Evolutionary conservation across 2,113 vertebrate genomes (phyloP).

Genomic region (Marmota flaviventris): DNA sequence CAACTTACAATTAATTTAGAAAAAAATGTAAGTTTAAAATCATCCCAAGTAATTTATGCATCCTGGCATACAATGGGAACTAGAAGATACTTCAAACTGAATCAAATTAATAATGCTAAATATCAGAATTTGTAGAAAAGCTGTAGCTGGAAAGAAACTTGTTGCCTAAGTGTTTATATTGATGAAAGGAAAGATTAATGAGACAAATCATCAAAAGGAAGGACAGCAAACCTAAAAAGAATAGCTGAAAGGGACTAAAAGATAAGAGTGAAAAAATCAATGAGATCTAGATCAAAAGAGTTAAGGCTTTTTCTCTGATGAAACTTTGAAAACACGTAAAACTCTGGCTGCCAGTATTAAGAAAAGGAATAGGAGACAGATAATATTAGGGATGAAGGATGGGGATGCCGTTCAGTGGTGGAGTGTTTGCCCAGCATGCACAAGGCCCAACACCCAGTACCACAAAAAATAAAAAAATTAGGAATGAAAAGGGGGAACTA

Average conservation of each 20-base stretch:
- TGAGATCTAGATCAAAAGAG: background rate
- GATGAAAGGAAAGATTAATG: background rate
- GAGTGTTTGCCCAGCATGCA: too few species aligned
- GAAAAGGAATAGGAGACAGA: constrained; percentile 15
- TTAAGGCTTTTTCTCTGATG: background rate
- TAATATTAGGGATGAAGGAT: background rate
- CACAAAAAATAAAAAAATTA: too few species aligned
- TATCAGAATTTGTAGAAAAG: constrained; percentile 23
- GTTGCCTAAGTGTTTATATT: background rate
- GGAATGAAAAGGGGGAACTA: background rate
- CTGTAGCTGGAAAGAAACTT: background rate
- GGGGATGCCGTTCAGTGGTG: too few species aligned
- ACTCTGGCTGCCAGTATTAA: background rate
- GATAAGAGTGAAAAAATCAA: background rate
- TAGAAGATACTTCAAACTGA: background rate
- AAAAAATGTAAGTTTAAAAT: background rate
- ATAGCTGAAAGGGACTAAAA: background rate
- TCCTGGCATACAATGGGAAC: background rate
- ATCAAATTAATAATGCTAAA: background rate
- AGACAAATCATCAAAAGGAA: background rate
- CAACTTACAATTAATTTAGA: background rate
- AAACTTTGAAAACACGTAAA: background rate
- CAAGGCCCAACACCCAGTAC: too few species aligned
- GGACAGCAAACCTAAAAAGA: background rate
- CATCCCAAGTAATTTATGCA: background rate